Percentiles rank a stretch among this genome's conserved stretches.
Evolutionary conservation across 1,140 invertebrate genomes (phyloP).

Genomic region (Drosophila sucinea): DNA sequence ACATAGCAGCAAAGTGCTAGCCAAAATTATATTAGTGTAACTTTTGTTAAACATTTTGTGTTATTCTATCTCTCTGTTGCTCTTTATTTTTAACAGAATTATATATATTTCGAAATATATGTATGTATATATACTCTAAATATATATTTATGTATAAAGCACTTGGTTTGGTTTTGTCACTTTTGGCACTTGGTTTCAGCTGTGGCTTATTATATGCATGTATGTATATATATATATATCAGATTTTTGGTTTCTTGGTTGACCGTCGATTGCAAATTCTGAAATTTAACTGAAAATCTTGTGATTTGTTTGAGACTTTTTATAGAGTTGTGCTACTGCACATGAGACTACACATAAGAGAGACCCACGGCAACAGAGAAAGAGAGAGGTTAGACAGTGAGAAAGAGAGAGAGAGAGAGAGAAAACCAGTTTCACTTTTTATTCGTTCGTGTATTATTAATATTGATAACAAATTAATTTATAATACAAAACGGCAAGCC

Average conservation of each 20-base stretch:
- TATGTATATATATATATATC: constrained; percentile 15
- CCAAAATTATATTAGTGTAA: constrained; percentile 29
- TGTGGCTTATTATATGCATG: background rate
- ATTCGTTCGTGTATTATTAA: constrained; percentile 42
- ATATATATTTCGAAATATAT: constrained; percentile 38
- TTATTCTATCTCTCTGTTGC: background rate
- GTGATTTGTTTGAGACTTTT: constrained; percentile 81
- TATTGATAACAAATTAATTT: constrained; percentile 76
- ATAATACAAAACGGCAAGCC: constrained; percentile 53
- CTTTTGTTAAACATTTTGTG: constrained; percentile 42
- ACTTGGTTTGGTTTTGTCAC: constrained; percentile 5
- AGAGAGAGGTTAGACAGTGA: constrained; percentile 15
- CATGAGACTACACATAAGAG: constrained; percentile 40
- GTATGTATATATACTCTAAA: constrained; percentile 10
- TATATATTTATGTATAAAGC: constrained; percentile 1
- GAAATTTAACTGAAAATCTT: constrained; percentile 82
- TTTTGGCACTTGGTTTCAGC: constrained; percentile 9
- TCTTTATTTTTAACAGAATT: constrained; percentile 12
- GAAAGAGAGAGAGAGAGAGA: constrained; percentile 17
- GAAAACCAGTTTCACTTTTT: constrained; percentile 36
- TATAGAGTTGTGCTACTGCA: constrained; percentile 62
- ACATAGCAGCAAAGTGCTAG: constrained; percentile 51
- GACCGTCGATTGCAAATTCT: constrained; percentile 74
- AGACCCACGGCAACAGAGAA: constrained; percentile 40
- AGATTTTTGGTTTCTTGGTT: constrained; percentile 16